Evolutionary conservation across 2,797 vertebrate genomes (phyloP).

Genomic region (Sciurus vulgaris): DNA sequence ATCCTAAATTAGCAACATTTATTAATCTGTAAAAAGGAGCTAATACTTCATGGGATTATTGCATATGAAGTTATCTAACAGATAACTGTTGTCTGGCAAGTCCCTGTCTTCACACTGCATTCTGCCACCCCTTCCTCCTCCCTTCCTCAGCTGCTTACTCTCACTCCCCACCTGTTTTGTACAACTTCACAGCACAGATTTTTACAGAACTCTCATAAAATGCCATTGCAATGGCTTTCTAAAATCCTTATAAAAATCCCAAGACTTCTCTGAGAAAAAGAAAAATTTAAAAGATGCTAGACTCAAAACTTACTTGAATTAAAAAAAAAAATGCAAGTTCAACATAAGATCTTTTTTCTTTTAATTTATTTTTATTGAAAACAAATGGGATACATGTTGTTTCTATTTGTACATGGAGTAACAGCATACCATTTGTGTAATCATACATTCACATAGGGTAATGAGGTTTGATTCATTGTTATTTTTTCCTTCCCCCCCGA

Average conservation of each 20-base stretch:
- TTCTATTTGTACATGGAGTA: no score
- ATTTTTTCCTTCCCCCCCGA: no score
- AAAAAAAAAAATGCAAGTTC: neutral
- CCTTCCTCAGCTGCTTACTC: neutral
- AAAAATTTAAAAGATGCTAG: neutral
- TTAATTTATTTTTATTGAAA: no score
- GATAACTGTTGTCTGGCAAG: fast-evolving
- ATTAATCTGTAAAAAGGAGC: neutral
- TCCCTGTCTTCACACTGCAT: fast-evolving
- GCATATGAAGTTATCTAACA: neutral
- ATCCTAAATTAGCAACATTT: neutral
- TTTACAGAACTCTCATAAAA: neutral
- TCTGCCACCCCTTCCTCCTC: neutral
- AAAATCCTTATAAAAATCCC: constrained; percentile 27
- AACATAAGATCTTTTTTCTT: neutral
- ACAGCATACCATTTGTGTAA: no score
- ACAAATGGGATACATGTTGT: no score
- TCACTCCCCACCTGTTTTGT: no score
- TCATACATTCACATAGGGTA: no score
- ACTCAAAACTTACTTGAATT: constrained; percentile 33
- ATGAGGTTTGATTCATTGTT: no score
- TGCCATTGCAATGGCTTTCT: neutral
- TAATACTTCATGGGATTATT: neutral
- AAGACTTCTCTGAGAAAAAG: neutral
- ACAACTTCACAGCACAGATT: neutral